Evolutionary conservation across 2,888 invertebrate genomes (phyloP).

Genomic region (Lucinisca nassula): DNA sequence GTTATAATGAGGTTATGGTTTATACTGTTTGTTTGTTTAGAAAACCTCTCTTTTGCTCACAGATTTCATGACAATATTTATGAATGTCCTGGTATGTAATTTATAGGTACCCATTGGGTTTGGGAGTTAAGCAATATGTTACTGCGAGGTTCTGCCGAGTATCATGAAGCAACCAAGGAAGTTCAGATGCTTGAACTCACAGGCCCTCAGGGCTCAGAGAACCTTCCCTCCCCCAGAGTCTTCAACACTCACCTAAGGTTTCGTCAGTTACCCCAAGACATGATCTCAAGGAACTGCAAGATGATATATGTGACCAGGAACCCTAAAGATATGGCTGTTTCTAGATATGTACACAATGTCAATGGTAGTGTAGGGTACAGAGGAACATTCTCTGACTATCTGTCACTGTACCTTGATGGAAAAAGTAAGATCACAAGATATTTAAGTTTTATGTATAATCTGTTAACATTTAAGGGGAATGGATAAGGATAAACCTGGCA

Average conservation of each 20-base stretch:
- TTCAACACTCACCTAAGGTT: constrained; percentile 65
- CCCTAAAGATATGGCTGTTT: constrained; percentile 68
- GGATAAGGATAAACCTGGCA: too few relatives aligned
- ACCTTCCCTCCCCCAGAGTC: constrained; percentile 59
- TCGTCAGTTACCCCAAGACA: constrained; percentile 57
- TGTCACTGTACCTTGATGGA: constrained; percentile 61
- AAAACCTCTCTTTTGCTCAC: too few relatives aligned
- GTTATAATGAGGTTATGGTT: too few relatives aligned
- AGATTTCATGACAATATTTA: too few relatives aligned
- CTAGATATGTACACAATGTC: constrained; percentile 53
- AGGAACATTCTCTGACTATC: constrained; percentile 59
- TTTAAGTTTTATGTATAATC: too few relatives aligned
- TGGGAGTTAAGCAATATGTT: constrained; percentile 70
- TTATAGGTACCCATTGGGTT: constrained; percentile 69
- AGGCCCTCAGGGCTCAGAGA: constrained; percentile 14
- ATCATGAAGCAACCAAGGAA: constrained; percentile 60
- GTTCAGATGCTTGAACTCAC: constrained; percentile 61
- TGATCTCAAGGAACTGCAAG: constrained; percentile 62
- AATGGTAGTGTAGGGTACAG: constrained; percentile 45
- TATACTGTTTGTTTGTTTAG: too few relatives aligned
- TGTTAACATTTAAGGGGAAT: too few relatives aligned
- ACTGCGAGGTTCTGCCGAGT: constrained; percentile 51
- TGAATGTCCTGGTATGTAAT: too few relatives aligned
- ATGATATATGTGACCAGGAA: constrained; percentile 64
- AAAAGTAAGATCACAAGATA: constrained; percentile 56